These are phyloP conservation scores for Sus scrofa DNA, from an alignment of 2,113 vertebrate species.

Conservation along the genomic window DNA sequence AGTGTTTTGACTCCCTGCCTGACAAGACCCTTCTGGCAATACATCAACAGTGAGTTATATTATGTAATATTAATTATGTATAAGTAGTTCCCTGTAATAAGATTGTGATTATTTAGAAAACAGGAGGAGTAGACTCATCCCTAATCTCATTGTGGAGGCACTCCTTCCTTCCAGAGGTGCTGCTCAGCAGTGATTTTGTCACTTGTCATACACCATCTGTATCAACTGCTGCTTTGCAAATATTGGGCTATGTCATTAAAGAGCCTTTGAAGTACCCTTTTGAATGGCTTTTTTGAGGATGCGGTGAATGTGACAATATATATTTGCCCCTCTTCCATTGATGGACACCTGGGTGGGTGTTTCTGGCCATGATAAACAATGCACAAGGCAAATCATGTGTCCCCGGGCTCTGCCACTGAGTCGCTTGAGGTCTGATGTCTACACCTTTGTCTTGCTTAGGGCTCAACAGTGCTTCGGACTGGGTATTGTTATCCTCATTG, in stretches of 20 bases:
- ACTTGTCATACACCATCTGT: rapidly evolving
- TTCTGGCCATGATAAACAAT: not conserved
- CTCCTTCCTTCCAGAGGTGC: not conserved
- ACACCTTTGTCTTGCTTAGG: not conserved
- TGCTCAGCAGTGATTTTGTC: not conserved
- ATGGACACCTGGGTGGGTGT: not conserved
- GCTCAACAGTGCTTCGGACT: not conserved
- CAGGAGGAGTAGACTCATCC: not conserved
- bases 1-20: not conserved
- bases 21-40: not conserved
- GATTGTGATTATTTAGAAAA: constrained; percentile 16
- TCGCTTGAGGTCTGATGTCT: not conserved
- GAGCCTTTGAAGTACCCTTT: not conserved
- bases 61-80: not conserved
- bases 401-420: not conserved
- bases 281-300: not conserved
- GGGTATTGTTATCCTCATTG: not conserved
- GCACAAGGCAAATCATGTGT: too few relatives aligned
- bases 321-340: not conserved
- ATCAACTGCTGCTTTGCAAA: not conserved
- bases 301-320: not conserved
- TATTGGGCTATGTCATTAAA: not conserved
- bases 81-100: constrained; percentile 5
- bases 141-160: not conserved
- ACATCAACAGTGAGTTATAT: not conserved